A percentile compares a stretch with the other conserved stretches of the same genome.
phyloP scores from a whole-genome alignment of 2,888 invertebrate species.

The Craniophora ligustri region DNA sequence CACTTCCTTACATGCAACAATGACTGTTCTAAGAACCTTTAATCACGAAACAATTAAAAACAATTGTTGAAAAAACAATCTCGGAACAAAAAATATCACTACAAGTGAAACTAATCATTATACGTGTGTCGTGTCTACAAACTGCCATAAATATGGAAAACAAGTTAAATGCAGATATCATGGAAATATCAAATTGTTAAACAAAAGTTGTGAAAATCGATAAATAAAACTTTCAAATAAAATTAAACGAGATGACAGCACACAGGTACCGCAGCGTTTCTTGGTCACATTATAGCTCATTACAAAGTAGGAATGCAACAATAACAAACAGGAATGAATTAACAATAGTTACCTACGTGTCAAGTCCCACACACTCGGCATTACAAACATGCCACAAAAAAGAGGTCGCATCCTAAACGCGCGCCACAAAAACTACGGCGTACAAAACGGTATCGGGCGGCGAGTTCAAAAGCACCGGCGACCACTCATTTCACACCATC shows the following conservation, averaged over 20 bases:
- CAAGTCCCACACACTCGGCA: constrained; percentile 87
- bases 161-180: not conserved
- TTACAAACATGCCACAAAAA: constrained; percentile 86
- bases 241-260: constrained; percentile 53
- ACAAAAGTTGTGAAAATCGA: constrained; percentile 13
- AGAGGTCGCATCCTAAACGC: constrained; percentile 84
- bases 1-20: constrained; percentile 69
- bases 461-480: constrained; percentile 78
- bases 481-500: constrained; percentile 85
- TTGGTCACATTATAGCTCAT: constrained; percentile 56
- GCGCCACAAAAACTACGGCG: constrained; percentile 78
- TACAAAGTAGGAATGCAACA: constrained; percentile 70
- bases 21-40: constrained; percentile 59
- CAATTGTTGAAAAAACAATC: constrained; percentile 49
- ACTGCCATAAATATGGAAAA: not conserved
- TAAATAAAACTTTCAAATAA: constrained; percentile 37
- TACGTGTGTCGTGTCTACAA: constrained; percentile 9
- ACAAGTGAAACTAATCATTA: constrained; percentile 37
- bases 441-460: constrained; percentile 83
- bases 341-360: constrained; percentile 87
- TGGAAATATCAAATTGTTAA: not conserved
- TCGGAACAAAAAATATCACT: constrained; percentile 40
- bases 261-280: constrained; percentile 46
- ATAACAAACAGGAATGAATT: constrained; percentile 82
- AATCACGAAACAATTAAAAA: constrained; percentile 64